phyloP scores from a whole-genome alignment of 2,113 vertebrate species.

The Syngnathus scovelli region DNA sequence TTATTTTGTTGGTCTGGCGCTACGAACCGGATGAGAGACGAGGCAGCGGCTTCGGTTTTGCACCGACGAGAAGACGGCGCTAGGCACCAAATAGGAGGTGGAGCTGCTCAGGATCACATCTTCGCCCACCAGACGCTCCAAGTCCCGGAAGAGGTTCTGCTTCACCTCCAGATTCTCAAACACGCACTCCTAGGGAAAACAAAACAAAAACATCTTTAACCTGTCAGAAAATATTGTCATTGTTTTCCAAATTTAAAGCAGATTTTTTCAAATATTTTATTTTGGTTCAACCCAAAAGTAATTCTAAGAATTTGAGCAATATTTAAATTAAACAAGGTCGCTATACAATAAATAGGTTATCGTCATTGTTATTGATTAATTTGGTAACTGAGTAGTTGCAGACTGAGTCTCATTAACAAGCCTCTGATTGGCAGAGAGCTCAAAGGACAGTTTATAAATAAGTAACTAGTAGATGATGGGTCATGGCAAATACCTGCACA shows the following conservation, averaged over 20 bases:
- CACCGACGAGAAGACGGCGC: conserved; percentile 80
- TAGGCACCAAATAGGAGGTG: conserved; percentile 88
- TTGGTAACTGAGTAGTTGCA: too few species aligned
- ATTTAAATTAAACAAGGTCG: too few species aligned
- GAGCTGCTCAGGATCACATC: conserved; percentile 86
- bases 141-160: conserved; percentile 79
- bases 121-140: conserved; percentile 75
- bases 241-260: too few species aligned
- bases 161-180: conserved; percentile 88
- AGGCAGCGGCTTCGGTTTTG: conserved; percentile 82
- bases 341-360: too few species aligned
- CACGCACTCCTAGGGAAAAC: conserved; percentile 80
- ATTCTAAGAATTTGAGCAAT: too few species aligned
- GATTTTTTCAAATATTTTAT: too few species aligned
- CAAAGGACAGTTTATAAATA: neutral
- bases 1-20: neutral
- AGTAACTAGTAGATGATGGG: too few species aligned
- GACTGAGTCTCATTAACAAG: too few species aligned
- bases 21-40: conserved; percentile 91
- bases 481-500: conserved; percentile 78
- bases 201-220: neutral
- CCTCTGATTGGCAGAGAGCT: neutral
- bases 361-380: too few species aligned
- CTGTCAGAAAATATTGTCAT: neutral
- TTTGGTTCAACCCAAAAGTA: too few species aligned